Evolutionary conservation across 1,140 invertebrate genomes (phyloP).

Genomic region (Copidosoma floridanum): DNA sequence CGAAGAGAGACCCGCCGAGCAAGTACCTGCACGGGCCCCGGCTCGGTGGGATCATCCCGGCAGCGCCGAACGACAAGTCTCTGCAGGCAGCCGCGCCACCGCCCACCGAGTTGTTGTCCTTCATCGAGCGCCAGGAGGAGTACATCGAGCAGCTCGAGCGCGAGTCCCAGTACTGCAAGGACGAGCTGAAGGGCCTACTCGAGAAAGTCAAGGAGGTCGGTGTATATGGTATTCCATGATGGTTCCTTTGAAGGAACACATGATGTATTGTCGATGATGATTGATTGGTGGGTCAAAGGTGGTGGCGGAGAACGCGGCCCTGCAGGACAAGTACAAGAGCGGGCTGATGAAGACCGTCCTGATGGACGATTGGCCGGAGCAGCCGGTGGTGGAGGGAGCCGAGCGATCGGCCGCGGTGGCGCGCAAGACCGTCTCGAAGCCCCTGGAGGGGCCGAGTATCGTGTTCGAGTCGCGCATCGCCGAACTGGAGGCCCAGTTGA

Average conservation of each 20-base stretch:
- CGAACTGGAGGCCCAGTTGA: conserved; percentile 78
- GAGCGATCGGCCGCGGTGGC: conserved; percentile 30
- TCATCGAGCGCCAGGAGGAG: conserved; percentile 79
- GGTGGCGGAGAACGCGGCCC: conserved; percentile 75
- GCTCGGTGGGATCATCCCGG: conserved; percentile 17
- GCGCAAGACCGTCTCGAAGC: conserved; percentile 34
- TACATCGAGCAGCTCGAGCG: conserved; percentile 81
- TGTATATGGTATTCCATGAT: not conserved
- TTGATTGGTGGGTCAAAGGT: conserved; percentile 36
- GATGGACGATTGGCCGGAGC: conserved; percentile 33
- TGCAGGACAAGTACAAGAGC: conserved; percentile 71
- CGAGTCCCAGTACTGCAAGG: conserved; percentile 76
- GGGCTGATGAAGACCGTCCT: conserved; percentile 61
- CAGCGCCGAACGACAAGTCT: conserved; percentile 11
- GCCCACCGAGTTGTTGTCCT: conserved; percentile 64
- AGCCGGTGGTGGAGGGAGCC: not conserved
- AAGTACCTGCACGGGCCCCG: conserved; percentile 28
- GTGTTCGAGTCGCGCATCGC: conserved; percentile 79
- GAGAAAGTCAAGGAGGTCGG: conserved; percentile 75
- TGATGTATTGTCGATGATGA: too few relatives aligned
- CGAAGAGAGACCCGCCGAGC: conserved; percentile 24
- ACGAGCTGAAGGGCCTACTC: conserved; percentile 70
- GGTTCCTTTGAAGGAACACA: too few relatives aligned
- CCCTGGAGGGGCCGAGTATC: conserved; percentile 65
- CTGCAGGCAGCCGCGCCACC: conserved; percentile 21